Conservation (phyloP, 2,113 vertebrate genomes). For the Gallinago media region DNA sequence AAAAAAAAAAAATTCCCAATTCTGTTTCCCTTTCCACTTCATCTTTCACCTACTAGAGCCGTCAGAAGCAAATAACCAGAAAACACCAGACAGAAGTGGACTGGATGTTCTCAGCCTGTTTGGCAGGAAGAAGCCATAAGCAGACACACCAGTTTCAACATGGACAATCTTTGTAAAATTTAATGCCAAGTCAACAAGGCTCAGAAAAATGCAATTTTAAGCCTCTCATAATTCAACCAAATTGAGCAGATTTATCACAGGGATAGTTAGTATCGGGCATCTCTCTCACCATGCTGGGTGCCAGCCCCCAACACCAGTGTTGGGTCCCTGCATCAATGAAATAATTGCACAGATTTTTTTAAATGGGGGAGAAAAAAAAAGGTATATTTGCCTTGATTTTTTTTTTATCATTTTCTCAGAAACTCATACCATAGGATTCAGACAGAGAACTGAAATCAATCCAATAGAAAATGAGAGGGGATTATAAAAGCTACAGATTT, state of each 20-base stretch:
- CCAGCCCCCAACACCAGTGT: neutral
- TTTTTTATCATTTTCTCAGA: neutral
- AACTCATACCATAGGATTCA: neutral
- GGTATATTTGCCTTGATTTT: neutral
- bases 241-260: neutral
- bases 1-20: accelerated
- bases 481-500: conserved; percentile 27
- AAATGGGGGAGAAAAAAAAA: neutral
- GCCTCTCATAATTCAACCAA: neutral
- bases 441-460: conserved; percentile 10
- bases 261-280: neutral
- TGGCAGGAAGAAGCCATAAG: neutral
- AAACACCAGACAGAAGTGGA: neutral
- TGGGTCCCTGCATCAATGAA: neutral
- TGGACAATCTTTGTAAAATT: neutral
- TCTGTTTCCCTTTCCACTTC: neutral
- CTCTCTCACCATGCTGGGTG: neutral
- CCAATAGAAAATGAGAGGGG: neutral
- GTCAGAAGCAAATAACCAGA: neutral
- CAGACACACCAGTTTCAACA: neutral
- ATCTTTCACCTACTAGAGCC: neutral
- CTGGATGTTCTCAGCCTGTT: neutral
- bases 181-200: neutral
- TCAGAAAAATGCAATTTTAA: neutral
- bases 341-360: neutral